Evolutionary conservation across 2,888 invertebrate genomes (phyloP).

Genomic region (Yponomeuta malinellus): DNA sequence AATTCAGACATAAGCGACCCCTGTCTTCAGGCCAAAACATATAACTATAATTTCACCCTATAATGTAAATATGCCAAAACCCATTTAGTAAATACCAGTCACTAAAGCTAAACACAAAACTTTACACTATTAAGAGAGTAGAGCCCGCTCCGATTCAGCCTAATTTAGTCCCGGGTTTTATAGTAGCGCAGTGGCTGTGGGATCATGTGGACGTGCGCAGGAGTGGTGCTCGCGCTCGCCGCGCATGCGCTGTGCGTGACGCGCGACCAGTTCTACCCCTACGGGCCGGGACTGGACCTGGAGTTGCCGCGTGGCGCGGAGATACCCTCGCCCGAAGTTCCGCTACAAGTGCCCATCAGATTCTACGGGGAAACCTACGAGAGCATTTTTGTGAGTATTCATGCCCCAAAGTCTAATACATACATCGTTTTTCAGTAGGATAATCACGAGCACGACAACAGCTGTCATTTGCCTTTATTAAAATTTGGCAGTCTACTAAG

Average conservation of each 20-base stretch:
- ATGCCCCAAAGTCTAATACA: background rate
- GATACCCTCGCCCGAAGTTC: slow-evolving; percentile 78
- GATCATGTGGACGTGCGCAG: slow-evolving; percentile 61
- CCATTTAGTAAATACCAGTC: too few species aligned
- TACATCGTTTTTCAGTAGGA: too few species aligned
- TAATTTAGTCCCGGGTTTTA: background rate
- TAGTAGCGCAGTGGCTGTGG: slow-evolving; percentile 10
- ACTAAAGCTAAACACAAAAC: too few species aligned
- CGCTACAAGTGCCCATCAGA: slow-evolving; percentile 81
- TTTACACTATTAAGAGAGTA: background rate
- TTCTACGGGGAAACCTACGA: slow-evolving; percentile 87
- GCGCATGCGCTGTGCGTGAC: slow-evolving; percentile 57
- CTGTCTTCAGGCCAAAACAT: too few species aligned
- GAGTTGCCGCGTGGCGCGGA: slow-evolving; percentile 75
- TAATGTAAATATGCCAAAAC: too few species aligned
- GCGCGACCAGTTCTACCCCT: slow-evolving; percentile 76
- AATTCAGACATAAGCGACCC: too few species aligned
- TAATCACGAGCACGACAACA: too few species aligned
- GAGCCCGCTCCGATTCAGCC: slow-evolving; percentile 7
- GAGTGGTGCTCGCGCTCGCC: slow-evolving; percentile 42
- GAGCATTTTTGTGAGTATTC: slow-evolving; percentile 86
- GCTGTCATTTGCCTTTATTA: too few species aligned
- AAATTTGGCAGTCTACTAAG: too few species aligned
- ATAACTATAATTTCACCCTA: too few species aligned
- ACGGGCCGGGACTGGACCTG: slow-evolving; percentile 72